Evolutionary conservation across 2,113 vertebrate species (phyloP).

Genomic region (Dasypus novemcinctus): DNA sequence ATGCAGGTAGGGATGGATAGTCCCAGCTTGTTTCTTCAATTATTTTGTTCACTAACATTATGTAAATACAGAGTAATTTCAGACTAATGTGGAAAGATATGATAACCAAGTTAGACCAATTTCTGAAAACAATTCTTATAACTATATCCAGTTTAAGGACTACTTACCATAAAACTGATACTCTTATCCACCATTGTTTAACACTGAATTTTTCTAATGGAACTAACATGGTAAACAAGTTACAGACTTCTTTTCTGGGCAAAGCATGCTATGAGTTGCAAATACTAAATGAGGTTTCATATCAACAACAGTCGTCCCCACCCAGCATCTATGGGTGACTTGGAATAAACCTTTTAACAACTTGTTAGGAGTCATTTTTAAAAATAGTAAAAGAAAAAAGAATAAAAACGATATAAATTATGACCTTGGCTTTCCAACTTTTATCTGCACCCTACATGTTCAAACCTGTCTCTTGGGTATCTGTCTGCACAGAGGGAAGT

Average conservation of each 20-base stretch:
- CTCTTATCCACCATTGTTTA: neutral
- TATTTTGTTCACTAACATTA: neutral
- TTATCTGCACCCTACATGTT: neutral
- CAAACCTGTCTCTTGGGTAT: neutral
- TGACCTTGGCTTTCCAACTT: constrained; percentile 32
- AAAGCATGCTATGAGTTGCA: constrained; percentile 8
- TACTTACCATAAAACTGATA: neutral
- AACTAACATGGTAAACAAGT: neutral
- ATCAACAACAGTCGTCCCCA: neutral
- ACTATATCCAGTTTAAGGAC: neutral
- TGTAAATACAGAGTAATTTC: neutral
- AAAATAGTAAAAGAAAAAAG: neutral
- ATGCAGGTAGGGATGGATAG: neutral
- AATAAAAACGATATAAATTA: constrained; percentile 54
- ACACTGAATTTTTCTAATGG: constrained; percentile 32
- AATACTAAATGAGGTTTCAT: constrained; percentile 16
- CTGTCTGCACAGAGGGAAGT: neutral
- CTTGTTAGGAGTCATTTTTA: neutral
- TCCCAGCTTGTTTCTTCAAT: neutral
- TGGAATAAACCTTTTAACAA: constrained; percentile 45
- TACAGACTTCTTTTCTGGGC: constrained; percentile 26
- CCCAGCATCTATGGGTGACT: neutral
- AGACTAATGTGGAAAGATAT: neutral
- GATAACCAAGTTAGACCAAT: constrained; percentile 41
- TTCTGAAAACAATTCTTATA: constrained; percentile 19